A percentile compares a stretch with the other conserved stretches of the same genome.
phyloP scores from a whole-genome alignment of 1,140 invertebrate genomes.

The Pissodes strobi region DNA sequence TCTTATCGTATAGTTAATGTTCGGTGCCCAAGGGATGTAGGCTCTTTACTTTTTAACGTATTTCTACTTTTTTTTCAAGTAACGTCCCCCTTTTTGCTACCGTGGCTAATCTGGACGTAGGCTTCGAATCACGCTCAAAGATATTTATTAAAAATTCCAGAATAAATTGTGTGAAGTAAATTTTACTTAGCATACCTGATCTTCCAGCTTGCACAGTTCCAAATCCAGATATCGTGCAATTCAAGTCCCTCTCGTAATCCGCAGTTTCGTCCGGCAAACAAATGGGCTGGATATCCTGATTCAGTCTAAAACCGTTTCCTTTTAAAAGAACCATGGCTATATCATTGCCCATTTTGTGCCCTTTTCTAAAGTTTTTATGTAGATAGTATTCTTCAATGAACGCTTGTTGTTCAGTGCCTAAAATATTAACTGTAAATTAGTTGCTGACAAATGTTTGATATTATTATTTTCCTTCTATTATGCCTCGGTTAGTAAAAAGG shows the following conservation, averaged over 20 bases:
- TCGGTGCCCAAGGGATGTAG: no score
- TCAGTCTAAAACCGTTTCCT: slow-evolving; percentile 66
- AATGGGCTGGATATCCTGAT: slow-evolving; percentile 72
- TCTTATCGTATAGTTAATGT: no score
- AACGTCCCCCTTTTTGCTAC: no score
- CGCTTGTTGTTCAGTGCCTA: slow-evolving; percentile 65
- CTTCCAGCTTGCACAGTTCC: slow-evolving; percentile 67
- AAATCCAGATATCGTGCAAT: slow-evolving; percentile 81
- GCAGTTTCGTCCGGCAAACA: slow-evolving; percentile 67
- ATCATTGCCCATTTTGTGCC: slow-evolving; percentile 72
- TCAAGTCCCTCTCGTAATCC: slow-evolving; percentile 62
- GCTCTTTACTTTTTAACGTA: no score
- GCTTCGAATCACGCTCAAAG: no score
- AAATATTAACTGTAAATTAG: background rate
- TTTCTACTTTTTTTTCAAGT: no score
- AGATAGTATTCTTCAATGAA: slow-evolving; percentile 71
- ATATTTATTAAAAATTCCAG: no score
- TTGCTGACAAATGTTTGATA: no score
- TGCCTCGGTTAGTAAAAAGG: no score
- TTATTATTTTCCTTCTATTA: no score
- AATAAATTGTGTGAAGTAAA: no score
- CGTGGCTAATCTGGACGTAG: no score
- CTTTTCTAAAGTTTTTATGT: slow-evolving; percentile 69
- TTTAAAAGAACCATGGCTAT: slow-evolving; percentile 74
- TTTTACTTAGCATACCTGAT: slow-evolving; percentile 63